Base-by-base conservation (phyloP, 2,797 vertebrate species). In the Novumbra hubbsi region DNA sequence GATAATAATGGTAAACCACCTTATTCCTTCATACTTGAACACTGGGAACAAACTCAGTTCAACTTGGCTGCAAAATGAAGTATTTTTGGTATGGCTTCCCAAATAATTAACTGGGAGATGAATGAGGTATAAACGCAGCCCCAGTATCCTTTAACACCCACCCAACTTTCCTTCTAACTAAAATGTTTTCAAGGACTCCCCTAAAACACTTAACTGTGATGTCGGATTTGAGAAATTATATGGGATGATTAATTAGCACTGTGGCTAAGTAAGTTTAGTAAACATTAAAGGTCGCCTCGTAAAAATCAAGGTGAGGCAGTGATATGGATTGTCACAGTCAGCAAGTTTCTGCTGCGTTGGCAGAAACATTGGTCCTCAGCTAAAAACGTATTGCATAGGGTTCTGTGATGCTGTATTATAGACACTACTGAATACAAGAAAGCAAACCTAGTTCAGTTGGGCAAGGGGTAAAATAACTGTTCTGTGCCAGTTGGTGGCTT, bases 281-380 rank as follows among this genome's bases (percentile, higher is more conserved):
- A 79, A 80, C 60, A 77, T 32, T 34, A 64, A 72, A 75, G 76
- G 74, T 77, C 71, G 76, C 17, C 55, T 67, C 63, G 63, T 73
- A 69, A 60, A 75, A 63, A 57, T 73, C 71, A 79, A 80, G 76
- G 76, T 78, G 78, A 80, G 70, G 11, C 21, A 21, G 49, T 41
- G 73, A 71, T 69, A 60, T 21, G 19, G 66, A n/a, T 27, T 69
- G 73, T 75, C 73, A 70, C 45, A 64, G 41, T 50, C 68, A 24
- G 7, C 48, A 1, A 41, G 4, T 24, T 63, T 75, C 55, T 64
- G 73, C 73, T 70, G 41, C 52, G 55, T 64, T 4, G 0, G 41
- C 38, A 8, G 17, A 70, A 75, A 63, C 7, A 32, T 55, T 14
- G 30, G 21, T 16, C 50, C 17, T 34, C 55, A 49, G 73, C 55